Base-by-base conservation (phyloP, 1,140 invertebrate species). In the Monomorium pharaonis region DNA sequence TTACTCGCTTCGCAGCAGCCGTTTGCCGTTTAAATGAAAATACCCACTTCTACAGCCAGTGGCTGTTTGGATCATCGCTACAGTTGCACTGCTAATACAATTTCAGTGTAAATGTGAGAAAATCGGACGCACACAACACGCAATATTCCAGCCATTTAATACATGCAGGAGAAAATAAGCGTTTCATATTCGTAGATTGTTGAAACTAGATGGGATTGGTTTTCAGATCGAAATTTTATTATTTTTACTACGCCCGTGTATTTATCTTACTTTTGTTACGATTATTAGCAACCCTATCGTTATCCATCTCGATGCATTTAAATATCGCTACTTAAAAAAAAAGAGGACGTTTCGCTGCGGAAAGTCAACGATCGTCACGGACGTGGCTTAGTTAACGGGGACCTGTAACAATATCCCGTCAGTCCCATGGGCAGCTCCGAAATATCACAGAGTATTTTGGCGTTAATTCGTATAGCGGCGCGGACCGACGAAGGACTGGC, bases 11-110 rank as follows among this genome's bases (percentile, higher is more conserved):
- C 51, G 12, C 58, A 83, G 80, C 27, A 65, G 7, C 44, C 54
- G 60, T 58, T 67, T 56, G 47, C 30, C 85, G 42, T 87, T 72
- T 75, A 89, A 91, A 91, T 91, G 78, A 86, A 87, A 91, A 91
- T 89, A 91, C 88, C 60, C 86, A 65, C 81, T 90, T 86, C 86
- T 87, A 42, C 56, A 60, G 18, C 58, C 12, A 18, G 80, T n/a
- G n/a, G 37, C 33, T 60, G 30, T 51, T 12, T 60, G 70, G 63
- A 90, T 87, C 75, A 81, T 90, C 70, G 49, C 51, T 42, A 58
- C 44, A 49, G 49, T 85, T 85, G 51, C 37, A 75, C 56, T 60
- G 10, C 78, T n/a, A n/a, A n/a, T n/a, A 47, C 88, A 21, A n/a
- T 72, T 62, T 30, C 56, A 24, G 7, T 3, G 27, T 21, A 70